Conservation (phyloP, 2,888 invertebrate genomes). For the Lapara coniferarum region DNA sequence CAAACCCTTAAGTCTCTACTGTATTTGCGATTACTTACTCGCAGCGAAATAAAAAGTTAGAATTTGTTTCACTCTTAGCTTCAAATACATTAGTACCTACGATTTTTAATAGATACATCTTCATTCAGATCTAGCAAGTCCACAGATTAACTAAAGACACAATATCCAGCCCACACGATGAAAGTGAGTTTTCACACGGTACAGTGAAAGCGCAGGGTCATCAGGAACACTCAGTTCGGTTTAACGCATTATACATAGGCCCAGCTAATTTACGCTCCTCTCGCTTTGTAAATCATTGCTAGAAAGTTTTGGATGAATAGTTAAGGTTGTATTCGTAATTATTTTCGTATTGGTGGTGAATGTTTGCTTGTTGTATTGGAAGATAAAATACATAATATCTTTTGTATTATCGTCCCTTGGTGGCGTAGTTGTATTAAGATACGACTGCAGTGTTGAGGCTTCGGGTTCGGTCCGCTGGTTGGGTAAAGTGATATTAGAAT, state of each 20-base stretch:
- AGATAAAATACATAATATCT: no score
- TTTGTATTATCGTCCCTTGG: no score
- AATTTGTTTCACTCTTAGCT: not conserved
- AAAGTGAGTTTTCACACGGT: slow-evolving; percentile 24
- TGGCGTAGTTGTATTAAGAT: no score
- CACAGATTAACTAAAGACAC: not conserved
- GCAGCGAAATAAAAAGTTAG: not conserved
- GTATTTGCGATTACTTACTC: no score
- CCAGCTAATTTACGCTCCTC: slow-evolving; percentile 42
- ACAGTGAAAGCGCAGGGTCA: slow-evolving; percentile 40
- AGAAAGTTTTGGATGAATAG: slow-evolving; percentile 41
- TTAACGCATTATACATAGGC: slow-evolving; percentile 40
- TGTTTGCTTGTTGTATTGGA: not conserved
- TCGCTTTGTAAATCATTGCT: slow-evolving; percentile 43
- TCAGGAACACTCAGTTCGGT: slow-evolving; percentile 33
- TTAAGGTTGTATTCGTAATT: not conserved
- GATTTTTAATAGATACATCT: no score
- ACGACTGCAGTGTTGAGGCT: no score
- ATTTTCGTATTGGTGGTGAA: not conserved
- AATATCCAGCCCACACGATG: slow-evolving; percentile 14
- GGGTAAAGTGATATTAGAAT: no score
- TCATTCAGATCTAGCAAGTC: not conserved
- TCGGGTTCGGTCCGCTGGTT: no score
- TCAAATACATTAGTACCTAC: not conserved
- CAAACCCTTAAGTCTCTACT: no score